Conservation (phyloP, 1,140 invertebrate genomes). For the Magallana gigas region DNA sequence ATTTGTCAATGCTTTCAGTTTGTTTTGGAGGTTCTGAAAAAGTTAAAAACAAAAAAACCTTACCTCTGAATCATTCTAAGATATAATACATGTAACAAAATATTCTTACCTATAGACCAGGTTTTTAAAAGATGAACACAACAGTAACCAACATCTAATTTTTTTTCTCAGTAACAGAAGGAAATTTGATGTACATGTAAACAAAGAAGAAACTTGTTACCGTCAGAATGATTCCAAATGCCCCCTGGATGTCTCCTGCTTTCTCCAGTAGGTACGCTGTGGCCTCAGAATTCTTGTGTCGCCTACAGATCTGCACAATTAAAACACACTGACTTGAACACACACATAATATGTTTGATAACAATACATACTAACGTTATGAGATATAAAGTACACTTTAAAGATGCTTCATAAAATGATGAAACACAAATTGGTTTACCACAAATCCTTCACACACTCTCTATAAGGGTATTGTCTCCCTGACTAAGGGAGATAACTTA, state of each 20-base stretch:
- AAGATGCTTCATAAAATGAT: no score
- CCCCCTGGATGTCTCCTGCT: conserved; percentile 80
- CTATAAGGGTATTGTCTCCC: no score
- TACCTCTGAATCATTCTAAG: no score
- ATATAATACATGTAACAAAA: background rate
- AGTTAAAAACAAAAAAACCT: background rate
- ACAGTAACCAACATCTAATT: background rate
- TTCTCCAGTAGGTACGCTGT: conserved; percentile 82
- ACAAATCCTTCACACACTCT: no score
- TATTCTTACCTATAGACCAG: background rate
- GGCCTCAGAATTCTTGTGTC: conserved; percentile 80
- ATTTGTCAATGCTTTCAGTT: conserved; percentile 56
- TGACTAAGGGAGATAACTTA: conserved; percentile 56
- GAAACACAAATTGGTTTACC: no score
- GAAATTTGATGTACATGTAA: background rate
- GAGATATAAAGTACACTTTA: background rate
- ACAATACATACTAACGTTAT: background rate
- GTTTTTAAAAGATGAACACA: background rate
- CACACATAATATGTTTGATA: background rate
- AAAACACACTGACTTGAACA: background rate
- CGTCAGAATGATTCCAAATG: conserved; percentile 80
- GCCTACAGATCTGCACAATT: conserved; percentile 72
- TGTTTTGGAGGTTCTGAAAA: conserved; percentile 60
- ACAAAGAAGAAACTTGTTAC: conserved; percentile 33
- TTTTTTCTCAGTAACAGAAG: background rate